Percentiles rank a stretch among this genome's conserved stretches.
phyloP scores from a whole-genome alignment of 2,113 vertebrate species.

The Piprites chloris region DNA sequence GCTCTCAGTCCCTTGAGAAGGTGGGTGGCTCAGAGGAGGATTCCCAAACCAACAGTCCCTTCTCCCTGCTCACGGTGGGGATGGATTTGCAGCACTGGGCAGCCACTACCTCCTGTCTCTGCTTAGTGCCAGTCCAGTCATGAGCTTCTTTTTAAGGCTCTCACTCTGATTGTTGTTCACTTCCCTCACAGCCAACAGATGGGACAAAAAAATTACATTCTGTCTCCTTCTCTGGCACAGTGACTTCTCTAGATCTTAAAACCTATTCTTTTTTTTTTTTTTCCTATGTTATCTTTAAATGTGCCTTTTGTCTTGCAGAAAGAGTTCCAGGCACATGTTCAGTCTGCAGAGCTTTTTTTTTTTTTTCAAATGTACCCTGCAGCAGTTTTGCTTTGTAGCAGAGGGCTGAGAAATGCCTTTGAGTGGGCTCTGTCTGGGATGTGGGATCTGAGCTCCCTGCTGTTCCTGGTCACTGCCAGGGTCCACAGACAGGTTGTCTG shows the following conservation, averaged over 20 bases:
- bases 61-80: neutral
- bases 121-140: neutral
- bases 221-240: neutral
- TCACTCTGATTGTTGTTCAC: neutral
- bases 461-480: fast-evolving
- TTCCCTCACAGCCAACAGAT: neutral
- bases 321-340: conserved; percentile 13
- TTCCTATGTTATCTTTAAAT: conserved; percentile 21
- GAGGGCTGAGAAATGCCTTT: neutral
- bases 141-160: neutral
- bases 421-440: neutral
- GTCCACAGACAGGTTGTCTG: neutral
- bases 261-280: neutral
- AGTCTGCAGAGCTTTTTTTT: neutral
- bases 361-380: neutral
- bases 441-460: neutral
- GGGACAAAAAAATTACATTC: neutral
- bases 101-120: neutral
- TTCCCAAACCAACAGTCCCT: neutral
- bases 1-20: neutral
- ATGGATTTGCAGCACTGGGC: neutral
- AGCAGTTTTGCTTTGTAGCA: conserved; percentile 5
- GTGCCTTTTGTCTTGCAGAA: conserved; percentile 41
- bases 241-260: conserved; percentile 23
- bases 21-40: neutral